Conservation (phyloP, 2,113 vertebrate species). For the Myrmecobius fasciatus region DNA sequence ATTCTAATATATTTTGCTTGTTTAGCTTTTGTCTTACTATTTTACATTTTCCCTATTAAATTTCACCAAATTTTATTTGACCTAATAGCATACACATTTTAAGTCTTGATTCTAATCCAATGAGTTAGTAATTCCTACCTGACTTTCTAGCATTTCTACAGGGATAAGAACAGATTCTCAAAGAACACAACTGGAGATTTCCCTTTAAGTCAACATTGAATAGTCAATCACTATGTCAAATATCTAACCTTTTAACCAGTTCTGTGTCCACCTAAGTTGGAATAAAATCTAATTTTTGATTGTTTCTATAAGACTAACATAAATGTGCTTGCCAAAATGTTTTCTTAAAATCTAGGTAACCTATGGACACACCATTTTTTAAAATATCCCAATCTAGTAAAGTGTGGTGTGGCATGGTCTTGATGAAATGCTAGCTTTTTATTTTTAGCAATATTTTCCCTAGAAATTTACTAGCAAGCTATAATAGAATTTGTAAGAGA, state of each 20-base stretch:
- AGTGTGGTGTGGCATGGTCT: neutral
- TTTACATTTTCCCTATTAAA: neutral
- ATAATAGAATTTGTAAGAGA: neutral
- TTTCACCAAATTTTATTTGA: neutral
- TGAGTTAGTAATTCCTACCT: neutral
- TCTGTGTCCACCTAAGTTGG: neutral
- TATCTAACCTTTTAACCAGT: neutral
- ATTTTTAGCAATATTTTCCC: neutral
- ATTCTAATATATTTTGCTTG: neutral
- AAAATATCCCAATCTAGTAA: neutral
- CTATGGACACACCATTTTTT: neutral
- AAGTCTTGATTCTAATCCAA: neutral
- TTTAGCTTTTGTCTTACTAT: neutral
- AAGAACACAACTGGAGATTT: too few relatives aligned
- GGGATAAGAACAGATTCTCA: neutral
- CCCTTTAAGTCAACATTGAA: too few relatives aligned
- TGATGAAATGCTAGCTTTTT: neutral
- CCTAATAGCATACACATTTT: neutral
- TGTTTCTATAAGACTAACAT: neutral
- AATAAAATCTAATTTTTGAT: neutral
- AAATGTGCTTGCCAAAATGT: neutral
- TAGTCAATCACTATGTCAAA: too few relatives aligned
- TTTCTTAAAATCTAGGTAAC: neutral
- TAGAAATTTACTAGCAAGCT: neutral
- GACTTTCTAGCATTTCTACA: neutral